Evolutionary conservation across 2,113 vertebrate species (phyloP), one percentile per base, ranked within the genome.

Genomic region (Festucalex cinctus): DNA sequence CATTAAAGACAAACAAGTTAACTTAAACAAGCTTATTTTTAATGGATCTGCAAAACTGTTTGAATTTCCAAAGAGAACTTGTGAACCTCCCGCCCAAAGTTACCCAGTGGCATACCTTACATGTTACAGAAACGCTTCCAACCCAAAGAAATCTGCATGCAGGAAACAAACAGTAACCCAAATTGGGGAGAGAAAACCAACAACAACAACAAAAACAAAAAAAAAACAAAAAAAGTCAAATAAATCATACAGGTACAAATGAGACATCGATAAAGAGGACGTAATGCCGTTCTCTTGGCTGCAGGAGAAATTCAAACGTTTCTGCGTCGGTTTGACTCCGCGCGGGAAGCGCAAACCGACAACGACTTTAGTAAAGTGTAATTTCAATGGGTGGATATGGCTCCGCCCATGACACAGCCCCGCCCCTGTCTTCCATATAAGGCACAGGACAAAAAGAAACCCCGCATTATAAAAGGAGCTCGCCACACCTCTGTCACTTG

Each of bases 361-460:
- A 51, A 77, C 70, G 87, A 69, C n/a, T 62, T 62, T 83, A 86
- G 85, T 88, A 88, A 87, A 87, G 76, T 86, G 81, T 87, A 77
- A 89, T 90, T 85, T 88, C 71, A 87, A 84, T 83, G 77, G 83
- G 82, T 86, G 73, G 79, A 77, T 80, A 83, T 87, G 83, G 83
- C 83, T 82, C 86, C 75, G 69, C 82, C 87, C 92, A 88, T 66
- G 83, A 88, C 86, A 93, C 90, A 91, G 92, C 86, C 84, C 86
- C 85, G 32, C 87, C 89, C 86, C 93, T 91, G 88, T 94, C 86
- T 94, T 96, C 93, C 93, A 95, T 91, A 79, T 97, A 98, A 98
- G 95, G 95, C 95, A 98, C 96, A 94, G 93, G 94, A 98, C 95
- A 94, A 96, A 95, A 95, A 93, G 86, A 92, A 95, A 95, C 90